Evolutionary conservation across 2,888 invertebrate genomes (phyloP).

Genomic region (Cheilosia urbana): DNA sequence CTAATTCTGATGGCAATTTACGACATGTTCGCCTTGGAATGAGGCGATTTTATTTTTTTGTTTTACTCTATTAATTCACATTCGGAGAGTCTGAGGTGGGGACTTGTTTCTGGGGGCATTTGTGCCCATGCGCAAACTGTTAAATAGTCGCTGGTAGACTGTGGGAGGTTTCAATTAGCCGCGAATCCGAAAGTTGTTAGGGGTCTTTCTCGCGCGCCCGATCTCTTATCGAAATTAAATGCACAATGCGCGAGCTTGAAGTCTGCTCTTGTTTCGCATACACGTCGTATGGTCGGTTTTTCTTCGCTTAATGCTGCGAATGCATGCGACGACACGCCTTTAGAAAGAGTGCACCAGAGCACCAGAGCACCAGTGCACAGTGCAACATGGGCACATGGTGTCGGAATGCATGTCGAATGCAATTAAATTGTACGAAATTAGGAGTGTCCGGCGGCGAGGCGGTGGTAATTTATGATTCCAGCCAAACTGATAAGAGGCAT

Average conservation of each 20-base stretch:
- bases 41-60: slow-evolving; percentile 35
- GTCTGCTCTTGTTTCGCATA: slow-evolving; percentile 55
- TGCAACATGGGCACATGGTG: slow-evolving; percentile 64
- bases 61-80: slow-evolving; percentile 56
- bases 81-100: slow-evolving; percentile 6
- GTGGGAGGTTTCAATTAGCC: slow-evolving; percentile 75
- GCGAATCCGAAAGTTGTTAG: slow-evolving; percentile 60
- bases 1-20: slow-evolving; percentile 71
- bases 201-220: slow-evolving; percentile 38
- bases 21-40: slow-evolving; percentile 72
- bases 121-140: slow-evolving; percentile 35
- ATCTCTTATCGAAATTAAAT: slow-evolving; percentile 70
- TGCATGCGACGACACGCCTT: slow-evolving; percentile 74
- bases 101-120: not conserved
- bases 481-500: slow-evolving; percentile 49
- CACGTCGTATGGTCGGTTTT: no score
- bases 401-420: slow-evolving; percentile 75
- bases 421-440: slow-evolving; percentile 74
- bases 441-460: slow-evolving; percentile 53
- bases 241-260: slow-evolving; percentile 57
- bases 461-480: slow-evolving; percentile 55
- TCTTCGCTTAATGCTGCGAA: slow-evolving; percentile 53
- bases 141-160: slow-evolving; percentile 8
- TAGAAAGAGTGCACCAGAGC: slow-evolving; percentile 4
- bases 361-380: not conserved